These are phyloP conservation scores for Ochotona princeps DNA, from an alignment of 2,113 vertebrate species.

Conservation along the genomic window DNA sequence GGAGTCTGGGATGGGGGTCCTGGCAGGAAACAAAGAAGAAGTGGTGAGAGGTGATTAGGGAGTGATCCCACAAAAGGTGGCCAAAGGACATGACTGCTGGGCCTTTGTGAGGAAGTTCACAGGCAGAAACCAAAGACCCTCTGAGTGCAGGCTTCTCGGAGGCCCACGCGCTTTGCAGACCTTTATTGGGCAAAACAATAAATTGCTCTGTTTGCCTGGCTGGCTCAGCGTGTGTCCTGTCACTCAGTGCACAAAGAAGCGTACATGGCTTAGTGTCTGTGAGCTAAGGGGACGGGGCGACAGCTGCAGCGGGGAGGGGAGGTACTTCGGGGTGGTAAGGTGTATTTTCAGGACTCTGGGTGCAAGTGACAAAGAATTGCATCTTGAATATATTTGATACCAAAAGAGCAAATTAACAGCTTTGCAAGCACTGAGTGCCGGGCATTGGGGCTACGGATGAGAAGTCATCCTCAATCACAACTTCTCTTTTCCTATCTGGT, in stretches of 20 bases:
- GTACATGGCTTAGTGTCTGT: not conserved
- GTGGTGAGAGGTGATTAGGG: too few species aligned
- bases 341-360: not conserved
- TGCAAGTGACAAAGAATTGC: not conserved
- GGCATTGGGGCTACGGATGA: too few species aligned
- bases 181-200: not conserved
- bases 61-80: not conserved
- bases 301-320: too few species aligned
- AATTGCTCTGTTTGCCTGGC: not conserved
- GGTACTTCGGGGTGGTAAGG: too few species aligned
- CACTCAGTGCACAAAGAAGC: not conserved
- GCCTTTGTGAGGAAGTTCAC: not conserved
- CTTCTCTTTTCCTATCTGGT: not conserved
- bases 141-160: not conserved
- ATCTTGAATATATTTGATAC: not conserved
- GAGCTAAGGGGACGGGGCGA: not conserved
- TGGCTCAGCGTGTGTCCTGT: not conserved
- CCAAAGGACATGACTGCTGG: not conserved
- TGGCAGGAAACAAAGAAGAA: not conserved
- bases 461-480: not conserved
- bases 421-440: not conserved
- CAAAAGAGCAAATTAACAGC: not conserved
- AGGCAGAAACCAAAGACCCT: too few species aligned
- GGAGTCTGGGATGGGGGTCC: not conserved
- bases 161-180: not conserved